Evolutionary conservation across 1,140 invertebrate genomes (phyloP), one percentile per base, ranked within the genome.

Genomic region (Limonius californicus): DNA sequence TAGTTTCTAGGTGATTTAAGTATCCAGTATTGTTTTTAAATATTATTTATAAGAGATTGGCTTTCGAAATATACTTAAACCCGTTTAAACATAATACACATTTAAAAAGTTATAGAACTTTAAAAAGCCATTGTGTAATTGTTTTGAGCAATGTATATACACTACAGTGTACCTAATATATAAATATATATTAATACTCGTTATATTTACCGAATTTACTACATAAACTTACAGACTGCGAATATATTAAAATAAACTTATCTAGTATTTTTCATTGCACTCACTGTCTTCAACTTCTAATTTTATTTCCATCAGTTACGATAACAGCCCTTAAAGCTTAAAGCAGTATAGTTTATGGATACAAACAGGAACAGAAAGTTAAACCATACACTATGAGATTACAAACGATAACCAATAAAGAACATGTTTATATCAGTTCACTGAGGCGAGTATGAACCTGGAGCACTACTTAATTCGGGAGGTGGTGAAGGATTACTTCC

Each of bases 401-500:
- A 18, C 16, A 50, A 50, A 45, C 42, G 6, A 21, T 50, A 18
- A 19, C 45, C 45, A 21, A 50, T n/a, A n/a, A n/a, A n/a, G 11
- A 7, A 21, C n/a, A 12, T 18, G 2, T 19, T 21, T 18, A 50
- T 19, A 12, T 62, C 16, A 56, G 61, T 57, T 63, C 43, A 58
- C 42, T 50, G 20, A 54, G 57, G 16, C 30, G 42, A 53, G 50
- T 63, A 54, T 20, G 61, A 57, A 59, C 35, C 23, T 16, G 57
- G 30, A 9, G 45, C 27, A 39, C 35, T 47, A 21, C 18, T 67
- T 67, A 74, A 66, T 63, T 76, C 58, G 3, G 75, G 75, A 8
- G 75, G 75, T 2, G 75, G 75, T 14, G 75, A 77, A 19, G 75
- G 75, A 65, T 77, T 77, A 57, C 75, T 61, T 18, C 75, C 74